phyloP scores from a whole-genome alignment of 2,797 vertebrate species.

The Protosalanx chinensis region DNA sequence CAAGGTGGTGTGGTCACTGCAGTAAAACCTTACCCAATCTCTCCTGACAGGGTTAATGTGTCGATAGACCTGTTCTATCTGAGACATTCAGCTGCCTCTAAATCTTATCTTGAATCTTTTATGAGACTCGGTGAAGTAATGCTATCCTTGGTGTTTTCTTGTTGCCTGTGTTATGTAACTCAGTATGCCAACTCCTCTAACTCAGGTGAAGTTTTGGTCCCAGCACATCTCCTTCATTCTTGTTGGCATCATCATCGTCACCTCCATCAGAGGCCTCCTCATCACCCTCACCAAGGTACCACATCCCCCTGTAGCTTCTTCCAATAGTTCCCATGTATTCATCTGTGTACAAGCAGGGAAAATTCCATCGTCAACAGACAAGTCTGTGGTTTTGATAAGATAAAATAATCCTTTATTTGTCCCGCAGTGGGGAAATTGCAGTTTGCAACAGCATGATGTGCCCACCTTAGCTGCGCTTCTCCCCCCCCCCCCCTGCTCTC shows the following conservation, averaged over 20 bases:
- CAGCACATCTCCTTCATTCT: constrained; percentile 98
- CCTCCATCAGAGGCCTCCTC: constrained; percentile 93
- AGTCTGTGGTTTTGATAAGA: neutral
- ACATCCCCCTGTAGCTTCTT: neutral
- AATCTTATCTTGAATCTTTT: too few species aligned
- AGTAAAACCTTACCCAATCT: constrained; percentile 21
- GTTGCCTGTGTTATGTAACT: too few species aligned
- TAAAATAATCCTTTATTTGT: too few species aligned
- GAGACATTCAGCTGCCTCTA: too few species aligned
- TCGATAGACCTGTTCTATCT: constrained; percentile 11
- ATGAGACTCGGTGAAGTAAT: too few species aligned
- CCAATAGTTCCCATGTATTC: too few species aligned
- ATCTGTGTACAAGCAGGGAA: neutral
- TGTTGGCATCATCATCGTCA: constrained; percentile 98
- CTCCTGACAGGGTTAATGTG: constrained; percentile 1
- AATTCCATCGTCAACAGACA: neutral
- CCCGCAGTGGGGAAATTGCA: too few species aligned
- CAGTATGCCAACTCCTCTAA: too few species aligned
- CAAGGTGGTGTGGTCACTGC: constrained; percentile 28
- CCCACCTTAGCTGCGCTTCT: neutral
- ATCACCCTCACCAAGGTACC: constrained; percentile 97
- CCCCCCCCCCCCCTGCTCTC: neutral
- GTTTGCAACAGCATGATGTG: neutral
- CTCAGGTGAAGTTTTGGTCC: constrained; percentile 98
- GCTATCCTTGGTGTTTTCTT: too few species aligned